Evolutionary conservation across 1,140 invertebrate species (phyloP), one percentile per base, ranked within the genome.

Genomic region (Penaeus japonicus): DNA sequence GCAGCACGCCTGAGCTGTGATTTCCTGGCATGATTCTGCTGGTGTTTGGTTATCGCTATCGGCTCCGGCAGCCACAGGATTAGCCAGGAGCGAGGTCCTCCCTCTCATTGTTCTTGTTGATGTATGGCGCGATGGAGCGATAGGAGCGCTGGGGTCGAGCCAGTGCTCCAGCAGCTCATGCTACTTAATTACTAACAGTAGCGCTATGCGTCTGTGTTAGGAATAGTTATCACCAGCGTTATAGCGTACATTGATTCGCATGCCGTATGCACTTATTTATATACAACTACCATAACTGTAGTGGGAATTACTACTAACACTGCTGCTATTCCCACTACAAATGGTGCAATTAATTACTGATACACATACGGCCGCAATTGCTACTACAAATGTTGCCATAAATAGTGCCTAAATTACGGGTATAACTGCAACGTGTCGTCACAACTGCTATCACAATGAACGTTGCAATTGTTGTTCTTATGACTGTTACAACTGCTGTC

Each of bases 281-380:
- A n/a, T 53, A 53, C 18, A 24, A 65, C 7, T 24, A 59, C 73
- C 10, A 85, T 85, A 78, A 39, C 75, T 75, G 35, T 57, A 47
- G 59, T 30, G 73, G 73, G 27, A 79, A 85, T 77, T 30, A 85
- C 70, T 39, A n/a, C 73, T 57, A 57, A 30, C 78, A 57, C 84
- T 85, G 57, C 77, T 65, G 77, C 77, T 77, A 86, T 86, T 65
- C 57, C 73, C 55, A 57, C 77, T 79, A 86, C 85, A 86, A 80
- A 86, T 65, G 85, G 75, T 80, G 20, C 77, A 80, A 65, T 86
- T 86, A 86, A 86, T 86, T 80, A 86, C 55, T 62, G 75, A 73
- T 86, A 86, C 85, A 86, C 85, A 86, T 80, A 80, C 85, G 85
- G 85, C 85, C 77, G 85, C 84, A 80, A 80, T 80, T 65, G 85